Evolutionary conservation across 2,888 invertebrate species (phyloP).

Genomic region (Ophion slaviceki): DNA sequence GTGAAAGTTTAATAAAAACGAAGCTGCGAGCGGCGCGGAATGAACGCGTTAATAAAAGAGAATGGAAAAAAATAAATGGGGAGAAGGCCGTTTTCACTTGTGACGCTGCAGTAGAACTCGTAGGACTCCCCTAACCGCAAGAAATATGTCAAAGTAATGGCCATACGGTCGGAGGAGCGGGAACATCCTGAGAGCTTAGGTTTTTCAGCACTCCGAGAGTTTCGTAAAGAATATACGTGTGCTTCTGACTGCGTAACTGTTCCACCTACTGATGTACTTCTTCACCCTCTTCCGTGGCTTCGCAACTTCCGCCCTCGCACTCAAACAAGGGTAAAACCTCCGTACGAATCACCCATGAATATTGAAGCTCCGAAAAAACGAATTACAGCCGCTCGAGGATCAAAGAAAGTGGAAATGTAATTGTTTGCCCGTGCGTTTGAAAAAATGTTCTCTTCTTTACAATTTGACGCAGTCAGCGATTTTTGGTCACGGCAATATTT

Average conservation of each 20-base stretch:
- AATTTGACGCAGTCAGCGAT: background rate
- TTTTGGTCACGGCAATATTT: conserved; percentile 1
- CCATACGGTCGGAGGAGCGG: conserved; percentile 49
- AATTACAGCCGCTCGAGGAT: conserved; percentile 55
- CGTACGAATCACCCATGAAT: conserved; percentile 59
- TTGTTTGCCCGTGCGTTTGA: background rate
- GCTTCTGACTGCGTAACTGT: conserved; percentile 28
- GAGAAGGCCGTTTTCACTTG: conserved; percentile 27
- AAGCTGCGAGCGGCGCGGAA: conserved; percentile 38
- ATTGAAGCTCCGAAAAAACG: conserved; percentile 56
- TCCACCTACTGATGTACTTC: conserved; percentile 36
- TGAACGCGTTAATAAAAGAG: conserved; percentile 61
- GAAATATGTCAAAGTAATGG: conserved; percentile 68
- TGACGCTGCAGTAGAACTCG: conserved; percentile 15
- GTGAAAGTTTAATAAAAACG: conserved; percentile 52
- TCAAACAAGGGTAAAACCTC: conserved; percentile 51
- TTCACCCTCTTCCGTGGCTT: conserved; percentile 49
- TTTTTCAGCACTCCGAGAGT: conserved; percentile 48
- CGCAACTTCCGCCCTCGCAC: conserved; percentile 32
- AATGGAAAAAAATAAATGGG: conserved; percentile 11
- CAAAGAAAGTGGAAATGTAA: conserved; percentile 44
- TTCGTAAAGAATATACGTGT: conserved; percentile 19
- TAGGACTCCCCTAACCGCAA: conserved; percentile 66
- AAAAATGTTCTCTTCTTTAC: background rate
- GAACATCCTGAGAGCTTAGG: conserved; percentile 46